Evolutionary conservation across 2,888 invertebrate species (phyloP).

Genomic region (Drosophila anomalata): DNA sequence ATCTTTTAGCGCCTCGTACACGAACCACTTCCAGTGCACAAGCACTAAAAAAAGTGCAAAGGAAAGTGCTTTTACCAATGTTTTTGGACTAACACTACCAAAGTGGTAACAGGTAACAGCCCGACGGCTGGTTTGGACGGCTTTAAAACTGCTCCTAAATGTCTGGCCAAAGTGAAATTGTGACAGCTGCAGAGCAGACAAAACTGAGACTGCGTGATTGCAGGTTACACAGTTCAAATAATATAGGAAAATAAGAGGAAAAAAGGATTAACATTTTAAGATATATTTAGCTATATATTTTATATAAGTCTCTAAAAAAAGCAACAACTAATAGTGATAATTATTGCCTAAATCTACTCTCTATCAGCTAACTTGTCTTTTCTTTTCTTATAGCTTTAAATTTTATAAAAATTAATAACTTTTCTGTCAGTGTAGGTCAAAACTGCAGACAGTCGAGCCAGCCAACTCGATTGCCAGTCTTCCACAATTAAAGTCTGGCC

Average conservation of each 20-base stretch:
- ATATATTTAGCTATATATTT: background rate
- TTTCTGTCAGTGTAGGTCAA: slow-evolving; percentile 7
- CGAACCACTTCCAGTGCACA: slow-evolving; percentile 19
- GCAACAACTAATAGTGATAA: too few relatives aligned
- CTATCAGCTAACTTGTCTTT: background rate
- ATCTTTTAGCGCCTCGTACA: slow-evolving; percentile 37
- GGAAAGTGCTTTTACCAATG: slow-evolving; percentile 59
- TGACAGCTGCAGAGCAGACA: slow-evolving; percentile 63
- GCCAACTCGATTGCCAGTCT: slow-evolving; percentile 17
- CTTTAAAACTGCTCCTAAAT: slow-evolving; percentile 31
- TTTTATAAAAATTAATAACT: too few relatives aligned
- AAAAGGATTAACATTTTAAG: background rate
- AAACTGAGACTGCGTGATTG: slow-evolving; percentile 17
- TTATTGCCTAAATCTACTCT: too few relatives aligned
- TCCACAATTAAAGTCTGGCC: slow-evolving; percentile 55
- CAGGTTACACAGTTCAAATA: slow-evolving; percentile 9
- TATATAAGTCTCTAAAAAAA: background rate
- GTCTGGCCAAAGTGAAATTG: slow-evolving; percentile 62
- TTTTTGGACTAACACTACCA: slow-evolving; percentile 37
- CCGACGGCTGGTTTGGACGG: background rate
- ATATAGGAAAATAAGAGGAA: background rate
- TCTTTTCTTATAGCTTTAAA: background rate
- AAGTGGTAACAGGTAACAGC: background rate
- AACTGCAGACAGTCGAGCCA: slow-evolving; percentile 33
- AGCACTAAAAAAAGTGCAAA: slow-evolving; percentile 16